Base-by-base conservation (phyloP, 2,888 invertebrate species). In the Tetropium fuscum region DNA sequence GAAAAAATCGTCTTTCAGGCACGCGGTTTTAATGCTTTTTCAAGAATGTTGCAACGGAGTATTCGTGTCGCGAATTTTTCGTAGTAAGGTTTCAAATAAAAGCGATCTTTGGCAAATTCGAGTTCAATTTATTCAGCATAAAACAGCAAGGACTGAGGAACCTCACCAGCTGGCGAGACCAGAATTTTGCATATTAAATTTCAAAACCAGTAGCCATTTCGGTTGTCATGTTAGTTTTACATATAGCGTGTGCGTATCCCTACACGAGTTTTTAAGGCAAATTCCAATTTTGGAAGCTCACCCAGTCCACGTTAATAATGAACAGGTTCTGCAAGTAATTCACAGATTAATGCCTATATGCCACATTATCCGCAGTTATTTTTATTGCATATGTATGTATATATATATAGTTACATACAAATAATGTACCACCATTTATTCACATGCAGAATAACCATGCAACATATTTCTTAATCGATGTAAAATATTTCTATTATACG, bases 171-270 rank as follows among this genome's bases (percentile, higher is more conserved):
- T 44, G 44, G 44, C 13, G 44, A 13, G 44, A 15, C 51, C n/a
- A 15, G 38, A 38, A 25, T 51, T 36, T 38, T 51, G 22, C 51
- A 27, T 53, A 58, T 59, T 59, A 59, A 58, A 53, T 58, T 64
- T 59, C 58, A 64, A 60, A 64, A 64, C 64, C 64, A 64, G 64
- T 64, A 64, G 64, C 64, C 45, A 61, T 58, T 64, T 64, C 56
- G 56, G 57, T 57, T 44, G 44, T 44, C 44, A 44, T 44, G 44
- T 27, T 44, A 44, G 27, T 27, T 44, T 44, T 44, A n/a, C 22
- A 20, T 44, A 27, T 8, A 4, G 4, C 4, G 44, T 27, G 27
- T 20, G 44, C 25, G 27, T 27, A 27, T 10, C 13, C 8, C 8
- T n/a, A 8, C 25, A 10, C n/a, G 20, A 27, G 20, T 22, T 44